A percentile compares a stretch with the other conserved stretches of the same genome.
phyloP scores from a whole-genome alignment of 2,797 vertebrate species.

The Steatocranus sp. region DNA sequence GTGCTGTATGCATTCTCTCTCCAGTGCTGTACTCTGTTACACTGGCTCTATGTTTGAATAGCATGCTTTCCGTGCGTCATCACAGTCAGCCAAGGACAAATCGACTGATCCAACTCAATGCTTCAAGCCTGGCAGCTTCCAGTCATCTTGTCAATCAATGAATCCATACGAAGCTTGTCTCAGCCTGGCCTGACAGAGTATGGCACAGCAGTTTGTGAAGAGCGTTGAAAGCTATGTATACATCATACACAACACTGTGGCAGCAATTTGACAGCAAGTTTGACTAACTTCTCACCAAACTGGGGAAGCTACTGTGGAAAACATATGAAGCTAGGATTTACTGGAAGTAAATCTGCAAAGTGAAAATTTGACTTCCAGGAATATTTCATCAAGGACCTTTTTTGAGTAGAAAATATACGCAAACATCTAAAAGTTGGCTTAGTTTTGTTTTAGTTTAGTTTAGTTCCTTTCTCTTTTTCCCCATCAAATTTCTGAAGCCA shows the following conservation, averaged over 20 bases:
- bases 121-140: constrained; percentile 56
- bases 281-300: background rate
- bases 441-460: background rate
- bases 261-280: background rate
- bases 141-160: constrained; percentile 72
- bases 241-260: background rate
- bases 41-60: constrained; percentile 57
- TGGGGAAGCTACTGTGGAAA: background rate
- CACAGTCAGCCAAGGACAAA: constrained; percentile 70
- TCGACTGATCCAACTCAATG: constrained; percentile 61
- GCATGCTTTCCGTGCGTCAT: constrained; percentile 58
- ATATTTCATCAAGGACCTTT: background rate
- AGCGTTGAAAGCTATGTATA: constrained; percentile 8
- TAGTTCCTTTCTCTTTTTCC: background rate
- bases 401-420: background rate
- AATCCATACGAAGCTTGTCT: constrained; percentile 63
- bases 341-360: background rate
- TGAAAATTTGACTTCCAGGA: background rate
- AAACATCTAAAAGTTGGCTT: background rate
- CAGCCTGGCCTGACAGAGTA: constrained; percentile 33
- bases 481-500: background rate
- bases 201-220: constrained; percentile 63
- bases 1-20: background rate
- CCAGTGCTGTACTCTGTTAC: constrained; percentile 20
- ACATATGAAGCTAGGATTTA: background rate